Evolutionary conservation across 2,888 invertebrate genomes (phyloP).

Genomic region (Amiota minor): DNA sequence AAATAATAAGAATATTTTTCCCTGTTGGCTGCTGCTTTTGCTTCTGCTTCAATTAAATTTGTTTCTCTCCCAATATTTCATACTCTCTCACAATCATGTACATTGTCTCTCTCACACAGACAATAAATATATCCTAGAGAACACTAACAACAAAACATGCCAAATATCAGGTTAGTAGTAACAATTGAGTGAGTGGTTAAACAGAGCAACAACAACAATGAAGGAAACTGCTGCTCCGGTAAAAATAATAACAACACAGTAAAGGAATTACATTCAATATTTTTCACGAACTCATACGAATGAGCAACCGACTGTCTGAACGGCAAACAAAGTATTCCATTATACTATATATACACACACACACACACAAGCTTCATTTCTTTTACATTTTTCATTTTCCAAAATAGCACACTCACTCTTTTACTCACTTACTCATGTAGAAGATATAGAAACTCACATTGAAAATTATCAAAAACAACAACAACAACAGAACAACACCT

Average conservation of each 20-base stretch:
- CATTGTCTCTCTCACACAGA: no score
- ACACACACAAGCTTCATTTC: slow-evolving; percentile 36
- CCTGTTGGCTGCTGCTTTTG: slow-evolving; percentile 39
- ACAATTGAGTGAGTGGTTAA: slow-evolving; percentile 21
- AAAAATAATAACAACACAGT: slow-evolving; percentile 30
- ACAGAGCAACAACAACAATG: slow-evolving; percentile 35
- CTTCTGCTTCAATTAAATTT: neutral
- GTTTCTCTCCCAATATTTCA: neutral
- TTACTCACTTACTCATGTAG: no score
- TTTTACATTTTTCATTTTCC: slow-evolving; percentile 68
- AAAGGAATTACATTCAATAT: slow-evolving; percentile 11
- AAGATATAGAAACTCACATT: no score
- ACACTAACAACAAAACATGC: slow-evolving; percentile 7
- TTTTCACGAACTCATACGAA: slow-evolving; percentile 8
- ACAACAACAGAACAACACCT: neutral
- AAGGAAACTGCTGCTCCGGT: slow-evolving; percentile 46
- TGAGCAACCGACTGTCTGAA: slow-evolving; percentile 41
- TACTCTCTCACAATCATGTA: neutral
- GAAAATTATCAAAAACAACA: neutral
- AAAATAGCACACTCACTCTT: slow-evolving; percentile 36
- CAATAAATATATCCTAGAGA: neutral
- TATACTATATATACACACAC: slow-evolving; percentile 67
- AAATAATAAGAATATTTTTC: slow-evolving; percentile 65
- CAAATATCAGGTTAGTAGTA: slow-evolving; percentile 26
- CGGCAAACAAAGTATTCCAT: slow-evolving; percentile 56